Percentiles rank a stretch among this genome's conserved stretches.
phyloP scores from a whole-genome alignment of 2,888 invertebrate genomes.

The Eupithecia dodoneata region DNA sequence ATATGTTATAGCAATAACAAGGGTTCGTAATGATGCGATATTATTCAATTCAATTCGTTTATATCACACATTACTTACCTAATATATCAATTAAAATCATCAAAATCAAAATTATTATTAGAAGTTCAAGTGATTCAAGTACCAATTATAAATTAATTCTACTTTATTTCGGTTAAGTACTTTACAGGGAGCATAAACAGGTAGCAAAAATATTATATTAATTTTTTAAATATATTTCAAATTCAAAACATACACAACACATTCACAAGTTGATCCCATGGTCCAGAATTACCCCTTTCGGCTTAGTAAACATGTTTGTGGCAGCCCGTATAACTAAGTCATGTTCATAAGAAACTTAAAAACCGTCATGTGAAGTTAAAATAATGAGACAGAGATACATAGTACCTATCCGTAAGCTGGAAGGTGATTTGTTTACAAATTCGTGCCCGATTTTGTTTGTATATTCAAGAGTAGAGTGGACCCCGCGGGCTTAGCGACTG shows the following conservation, averaged over 20 bases:
- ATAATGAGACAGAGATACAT: neutral
- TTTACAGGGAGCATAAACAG: too few relatives aligned
- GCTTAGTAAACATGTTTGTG: too few relatives aligned
- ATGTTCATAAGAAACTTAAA: neutral
- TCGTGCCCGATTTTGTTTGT: conserved; percentile 36
- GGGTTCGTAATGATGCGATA: neutral
- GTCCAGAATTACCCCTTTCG: too few relatives aligned
- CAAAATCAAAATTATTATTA: neutral
- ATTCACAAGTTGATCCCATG: too few relatives aligned
- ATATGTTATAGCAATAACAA: neutral
- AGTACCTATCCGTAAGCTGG: neutral
- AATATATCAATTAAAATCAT: too few relatives aligned
- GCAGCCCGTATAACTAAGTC: neutral
- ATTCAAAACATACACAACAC: too few relatives aligned
- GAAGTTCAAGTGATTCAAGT: neutral
- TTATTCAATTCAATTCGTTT: too few relatives aligned
- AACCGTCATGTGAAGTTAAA: neutral
- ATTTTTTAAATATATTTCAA: too few relatives aligned
- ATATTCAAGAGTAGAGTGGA: conserved; percentile 34
- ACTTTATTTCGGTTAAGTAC: neutral
- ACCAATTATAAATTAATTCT: neutral
- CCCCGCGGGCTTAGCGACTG: conserved; percentile 29
- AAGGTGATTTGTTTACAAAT: conserved; percentile 9
- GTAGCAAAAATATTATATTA: too few relatives aligned
- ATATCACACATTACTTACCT: too few relatives aligned